Evolutionary conservation across 1,140 invertebrate species (phyloP).

Genomic region (Heliconius himera): DNA sequence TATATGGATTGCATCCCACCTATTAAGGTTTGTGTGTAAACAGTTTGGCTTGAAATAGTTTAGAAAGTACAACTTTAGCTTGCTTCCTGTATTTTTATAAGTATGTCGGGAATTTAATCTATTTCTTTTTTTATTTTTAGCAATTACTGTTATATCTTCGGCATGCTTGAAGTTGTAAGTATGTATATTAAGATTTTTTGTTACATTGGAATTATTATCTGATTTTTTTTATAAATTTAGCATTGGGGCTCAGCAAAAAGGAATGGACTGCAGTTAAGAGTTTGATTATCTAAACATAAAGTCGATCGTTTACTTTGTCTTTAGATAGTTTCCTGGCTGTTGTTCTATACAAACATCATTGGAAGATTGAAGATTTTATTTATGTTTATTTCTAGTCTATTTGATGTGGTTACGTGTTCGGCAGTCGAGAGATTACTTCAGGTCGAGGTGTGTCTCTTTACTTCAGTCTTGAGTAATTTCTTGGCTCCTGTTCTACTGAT

Average conservation of each 20-base stretch:
- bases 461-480: conserved; percentile 15
- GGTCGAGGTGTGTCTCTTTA: conserved; percentile 9
- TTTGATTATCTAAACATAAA: conserved; percentile 11
- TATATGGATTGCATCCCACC: conserved; percentile 9
- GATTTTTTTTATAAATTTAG: not conserved
- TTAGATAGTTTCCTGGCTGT: conserved; percentile 24
- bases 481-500: conserved; percentile 14
- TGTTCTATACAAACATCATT: not conserved
- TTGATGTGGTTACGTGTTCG: conserved; percentile 8
- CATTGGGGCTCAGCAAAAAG: not conserved
- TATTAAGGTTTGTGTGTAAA: conserved; percentile 1
- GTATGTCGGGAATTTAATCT: not conserved
- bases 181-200: not conserved
- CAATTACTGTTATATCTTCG: not conserved
- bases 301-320: conserved; percentile 14
- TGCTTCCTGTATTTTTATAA: not conserved
- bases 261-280: not conserved
- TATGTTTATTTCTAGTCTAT: not conserved
- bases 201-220: not conserved
- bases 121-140: not conserved
- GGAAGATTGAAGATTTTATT: not conserved
- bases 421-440: conserved; percentile 18
- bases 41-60: not conserved
- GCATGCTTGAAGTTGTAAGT: conserved; percentile 1
- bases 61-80: not conserved